These are phyloP conservation scores for Eupithecia inturbata DNA, from an alignment of 2,888 invertebrate species.

Conservation along the genomic window DNA sequence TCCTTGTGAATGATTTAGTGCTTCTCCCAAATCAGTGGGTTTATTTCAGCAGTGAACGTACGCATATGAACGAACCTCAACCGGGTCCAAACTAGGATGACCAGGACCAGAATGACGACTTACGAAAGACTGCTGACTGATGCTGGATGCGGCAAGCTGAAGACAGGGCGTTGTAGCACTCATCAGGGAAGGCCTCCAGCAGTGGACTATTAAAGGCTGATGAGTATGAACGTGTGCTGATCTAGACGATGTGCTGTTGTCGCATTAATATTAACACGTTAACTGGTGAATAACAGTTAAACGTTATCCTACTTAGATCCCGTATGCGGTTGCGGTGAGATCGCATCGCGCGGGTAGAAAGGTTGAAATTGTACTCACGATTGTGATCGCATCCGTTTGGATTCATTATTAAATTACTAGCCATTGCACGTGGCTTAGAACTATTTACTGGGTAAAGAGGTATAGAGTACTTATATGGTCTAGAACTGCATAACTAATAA, in stretches of 20 bases:
- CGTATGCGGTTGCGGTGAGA: constrained; percentile 22
- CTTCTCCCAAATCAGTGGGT: background rate
- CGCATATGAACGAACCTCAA: too few relatives aligned
- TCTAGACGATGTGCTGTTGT: background rate
- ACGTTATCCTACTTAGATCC: constrained; percentile 9
- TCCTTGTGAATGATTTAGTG: too few relatives aligned
- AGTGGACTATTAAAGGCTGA: background rate
- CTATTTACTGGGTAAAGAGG: background rate
- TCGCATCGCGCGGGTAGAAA: constrained; percentile 39
- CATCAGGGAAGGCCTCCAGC: background rate
- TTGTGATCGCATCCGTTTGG: constrained; percentile 32
- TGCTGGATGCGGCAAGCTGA: too few relatives aligned
- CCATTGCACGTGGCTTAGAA: background rate
- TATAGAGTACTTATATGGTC: too few relatives aligned
- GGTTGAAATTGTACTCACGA: constrained; percentile 42
- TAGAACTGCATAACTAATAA: too few relatives aligned
- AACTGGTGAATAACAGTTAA: constrained; percentile 2
- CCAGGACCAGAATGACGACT: too few relatives aligned
- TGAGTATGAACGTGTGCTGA: background rate
- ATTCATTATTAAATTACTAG: constrained; percentile 5
- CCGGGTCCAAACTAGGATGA: too few relatives aligned
- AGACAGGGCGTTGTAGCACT: too few relatives aligned
- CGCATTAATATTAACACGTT: background rate
- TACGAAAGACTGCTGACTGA: too few relatives aligned
- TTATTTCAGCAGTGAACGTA: too few relatives aligned